These are phyloP conservation scores for Armadillidium nasatum DNA, from an alignment of 1,140 invertebrate genomes.

Conservation along the genomic window DNA sequence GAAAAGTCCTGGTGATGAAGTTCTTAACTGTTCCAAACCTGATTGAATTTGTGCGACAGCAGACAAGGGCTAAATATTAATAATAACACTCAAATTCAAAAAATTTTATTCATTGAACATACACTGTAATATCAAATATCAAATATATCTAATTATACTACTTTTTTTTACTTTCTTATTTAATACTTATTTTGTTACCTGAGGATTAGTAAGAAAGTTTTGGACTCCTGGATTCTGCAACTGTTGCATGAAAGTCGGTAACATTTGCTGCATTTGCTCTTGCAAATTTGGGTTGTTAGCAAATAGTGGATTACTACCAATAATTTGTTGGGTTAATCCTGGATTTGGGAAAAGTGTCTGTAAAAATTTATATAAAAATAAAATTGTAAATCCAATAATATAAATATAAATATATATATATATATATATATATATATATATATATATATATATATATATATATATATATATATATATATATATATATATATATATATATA, in stretches of 20 bases:
- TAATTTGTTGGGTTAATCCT: constrained; percentile 70
- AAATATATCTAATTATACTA: too few relatives aligned
- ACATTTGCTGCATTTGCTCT: constrained; percentile 78
- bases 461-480: too few relatives aligned
- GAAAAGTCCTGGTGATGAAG: constrained; percentile 72
- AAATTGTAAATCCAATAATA: background rate
- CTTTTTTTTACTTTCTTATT: too few relatives aligned
- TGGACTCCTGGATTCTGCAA: constrained; percentile 93
- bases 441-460: too few relatives aligned
- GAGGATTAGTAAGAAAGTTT: constrained; percentile 82
- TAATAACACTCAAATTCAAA: too few relatives aligned
- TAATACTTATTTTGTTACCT: constrained; percentile 51
- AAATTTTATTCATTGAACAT: too few relatives aligned
- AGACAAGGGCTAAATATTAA: constrained; percentile 59
- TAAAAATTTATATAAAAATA: constrained; percentile 51
- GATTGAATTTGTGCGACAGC: constrained; percentile 95
- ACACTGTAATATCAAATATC: too few relatives aligned
- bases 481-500: too few relatives aligned
- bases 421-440: too few relatives aligned
- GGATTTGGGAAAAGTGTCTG: constrained; percentile 75
- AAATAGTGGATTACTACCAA: constrained; percentile 78
- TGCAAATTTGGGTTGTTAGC: constrained; percentile 79
- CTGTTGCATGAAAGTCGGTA: constrained; percentile 83
- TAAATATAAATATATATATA: too few relatives aligned
- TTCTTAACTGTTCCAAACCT: constrained; percentile 83